Evolutionary conservation across 2,797 vertebrate genomes (phyloP), one percentile per base, ranked within the genome.

Genomic region (Parauchenoglanis punctatus): DNA sequence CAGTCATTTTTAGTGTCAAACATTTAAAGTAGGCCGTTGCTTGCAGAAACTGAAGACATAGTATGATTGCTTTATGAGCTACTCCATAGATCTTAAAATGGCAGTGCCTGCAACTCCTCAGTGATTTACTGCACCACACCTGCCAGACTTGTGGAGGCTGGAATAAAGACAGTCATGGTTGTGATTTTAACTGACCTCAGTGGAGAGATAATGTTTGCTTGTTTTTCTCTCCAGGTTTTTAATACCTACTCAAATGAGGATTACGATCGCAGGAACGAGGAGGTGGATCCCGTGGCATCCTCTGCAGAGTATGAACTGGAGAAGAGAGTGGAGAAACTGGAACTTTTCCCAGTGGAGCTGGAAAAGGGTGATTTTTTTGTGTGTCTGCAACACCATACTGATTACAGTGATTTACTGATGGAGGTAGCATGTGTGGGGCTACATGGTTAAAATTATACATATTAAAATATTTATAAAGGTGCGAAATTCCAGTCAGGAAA

Each of bases 301-400:
- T 99, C 99, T 4, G 99, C 98, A 0, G 99, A 99, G 88, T 99
- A 99, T 75, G 99, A 99, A 92, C 96, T 99, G n/a, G 99, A 99
- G 93, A 99, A 99, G 91, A 96, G 99, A 89, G 98, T 99, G 92
- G 99, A 99, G 92, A 99, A 98, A 92, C 95, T 99, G 94, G 98
- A 99, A 89, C 97, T 99, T 89, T 99, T 99, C 96, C 98, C 98
- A 25, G 98, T 97, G 88, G 98, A 99, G 81, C 94, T 99, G 87
- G 97, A 99, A 93, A 99, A 99, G 97, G 98, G 99, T 99, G 91
- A 92, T 35, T 85, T 35, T 58, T 76, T 68, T 44, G 73, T 23
- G 20, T 58, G 2, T 0, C 35, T 31, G 4, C 58, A 35, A n/a
- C 56, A 83, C 52, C 25, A 1, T 25, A 78, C 76, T 54, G 11